Percentiles rank a stretch among this genome's conserved stretches.
Conservation (phyloP, 2,113 vertebrate genomes). For the Hippoglossus stenolepis region DNA sequence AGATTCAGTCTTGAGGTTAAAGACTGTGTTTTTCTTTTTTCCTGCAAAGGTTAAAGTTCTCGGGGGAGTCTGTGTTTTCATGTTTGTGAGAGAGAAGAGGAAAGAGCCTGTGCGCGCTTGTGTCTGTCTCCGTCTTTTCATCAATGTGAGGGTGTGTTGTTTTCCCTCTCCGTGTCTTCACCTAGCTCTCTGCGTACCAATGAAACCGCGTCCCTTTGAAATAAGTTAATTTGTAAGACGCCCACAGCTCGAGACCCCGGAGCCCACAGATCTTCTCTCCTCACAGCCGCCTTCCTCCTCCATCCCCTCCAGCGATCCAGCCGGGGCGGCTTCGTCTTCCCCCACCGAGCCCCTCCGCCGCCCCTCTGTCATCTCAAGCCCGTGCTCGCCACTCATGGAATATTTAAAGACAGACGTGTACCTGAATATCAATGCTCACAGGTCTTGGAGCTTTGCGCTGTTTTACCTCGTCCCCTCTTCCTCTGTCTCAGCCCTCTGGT, state of each 20-base stretch:
- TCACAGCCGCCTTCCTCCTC: slow-evolving; percentile 15
- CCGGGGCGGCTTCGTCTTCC: slow-evolving; percentile 14
- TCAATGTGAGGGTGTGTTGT: slow-evolving; percentile 31
- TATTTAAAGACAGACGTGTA: slow-evolving; percentile 45
- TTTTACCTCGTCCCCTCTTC: neutral
- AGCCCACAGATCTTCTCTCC: slow-evolving; percentile 47
- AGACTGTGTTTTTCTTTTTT: slow-evolving; percentile 32
- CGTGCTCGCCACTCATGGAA: slow-evolving; percentile 39
- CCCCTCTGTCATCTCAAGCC: slow-evolving; percentile 28
- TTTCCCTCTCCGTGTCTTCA: slow-evolving; percentile 21
- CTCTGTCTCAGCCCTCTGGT: neutral
- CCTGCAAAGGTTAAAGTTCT: slow-evolving; percentile 38
- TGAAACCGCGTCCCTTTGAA: slow-evolving; percentile 45
- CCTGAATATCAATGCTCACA: slow-evolving; percentile 36
- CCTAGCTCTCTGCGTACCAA: slow-evolving; percentile 29
- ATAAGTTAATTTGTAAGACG: slow-evolving; percentile 45
- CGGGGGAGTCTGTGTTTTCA: slow-evolving; percentile 26
- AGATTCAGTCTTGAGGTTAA: slow-evolving; percentile 37
- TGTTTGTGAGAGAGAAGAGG: neutral
- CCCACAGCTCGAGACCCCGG: slow-evolving; percentile 27
- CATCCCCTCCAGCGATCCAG: slow-evolving; percentile 47
- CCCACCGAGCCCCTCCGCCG: neutral
- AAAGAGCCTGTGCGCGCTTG: neutral
- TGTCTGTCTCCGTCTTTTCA: slow-evolving; percentile 27
- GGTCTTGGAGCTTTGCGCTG: slow-evolving; percentile 13